Base-by-base conservation (phyloP, 64 coral and sea anemone genomes). In the Platygyra sinensis region DNA sequence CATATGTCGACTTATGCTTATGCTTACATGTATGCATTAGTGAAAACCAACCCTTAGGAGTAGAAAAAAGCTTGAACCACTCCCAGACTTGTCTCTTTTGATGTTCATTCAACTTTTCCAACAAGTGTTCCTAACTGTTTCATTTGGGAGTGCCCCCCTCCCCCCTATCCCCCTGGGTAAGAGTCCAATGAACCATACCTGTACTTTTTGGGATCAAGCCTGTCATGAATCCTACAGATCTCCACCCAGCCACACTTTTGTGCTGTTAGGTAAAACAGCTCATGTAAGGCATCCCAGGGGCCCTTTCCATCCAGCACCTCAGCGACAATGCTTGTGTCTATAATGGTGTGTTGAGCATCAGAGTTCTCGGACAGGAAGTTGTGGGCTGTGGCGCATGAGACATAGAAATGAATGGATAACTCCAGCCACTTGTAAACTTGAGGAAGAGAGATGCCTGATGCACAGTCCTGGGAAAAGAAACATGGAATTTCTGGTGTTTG, bases 161-260 rank as follows among this genome's bases (percentile, higher is more conserved):
- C 42, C n/a, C n/a, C n/a, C n/a, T n/a, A n/a, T n/a, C n/a, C n/a
- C 42, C 42, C 3, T 46, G 42, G 72, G 73, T 22, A 17, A 69
- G 30, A 18, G 42, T 25, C 17, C 30, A n/a, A 13, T 38, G 33
- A 5, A 3, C 3, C 42, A 46, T 65, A 99, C 97, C 92, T 95
- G 80, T 99, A 92, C 31, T 89, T 87, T 24, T 90, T 65, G 49
- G 97, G 79, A 72, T 95, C 91, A 62, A 99, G 72, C 32, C 86
- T 86, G 13, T 99, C 97, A 38, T 95, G 78, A 52, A 95, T 93
- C 74, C 65, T 95, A 42, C 83, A 84, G 24, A 99, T 95, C 33
- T 99, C 97, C 22, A 75, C 88, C 97, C 97, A 99, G 12, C 75
- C 74, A 76, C 97, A 99, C 61, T 99, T 99, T 60, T 91, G 88